Evolutionary conservation across 2,888 invertebrate genomes (phyloP).

Genomic region (Drosophila barbarae): DNA sequence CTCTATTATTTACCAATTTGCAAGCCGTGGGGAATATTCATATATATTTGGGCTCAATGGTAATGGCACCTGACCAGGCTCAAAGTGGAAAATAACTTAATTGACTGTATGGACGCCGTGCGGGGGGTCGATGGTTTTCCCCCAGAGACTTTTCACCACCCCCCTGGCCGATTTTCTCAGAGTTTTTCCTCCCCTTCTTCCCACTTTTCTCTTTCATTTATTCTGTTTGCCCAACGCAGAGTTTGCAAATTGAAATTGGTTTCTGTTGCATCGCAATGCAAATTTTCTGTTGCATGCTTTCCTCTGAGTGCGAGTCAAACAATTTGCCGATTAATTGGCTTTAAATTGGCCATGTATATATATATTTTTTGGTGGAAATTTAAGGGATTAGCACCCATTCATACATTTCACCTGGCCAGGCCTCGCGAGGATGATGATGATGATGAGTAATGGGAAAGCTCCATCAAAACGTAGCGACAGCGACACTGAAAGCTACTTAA

Average conservation of each 20-base stretch:
- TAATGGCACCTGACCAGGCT: constrained; percentile 22
- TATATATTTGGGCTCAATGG: constrained; percentile 6
- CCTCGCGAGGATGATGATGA: constrained; percentile 2
- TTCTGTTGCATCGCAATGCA: constrained; percentile 19
- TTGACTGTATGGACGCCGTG: constrained; percentile 24
- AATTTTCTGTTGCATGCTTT: constrained; percentile 17
- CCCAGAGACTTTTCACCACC: constrained; percentile 2
- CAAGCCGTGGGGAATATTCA: constrained; percentile 8
- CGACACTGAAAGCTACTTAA: constrained; percentile 50
- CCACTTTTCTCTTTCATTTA: constrained; percentile 2
- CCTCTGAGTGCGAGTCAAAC: constrained; percentile 12
- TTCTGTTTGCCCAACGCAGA: constrained; percentile 20
- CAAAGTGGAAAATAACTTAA: constrained; percentile 28
- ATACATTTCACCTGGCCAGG: not conserved
- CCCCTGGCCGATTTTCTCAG: not conserved
- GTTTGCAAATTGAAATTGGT: constrained; percentile 36
- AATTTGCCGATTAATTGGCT: constrained; percentile 54
- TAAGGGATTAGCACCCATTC: constrained; percentile 48
- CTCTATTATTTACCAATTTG: constrained; percentile 35
- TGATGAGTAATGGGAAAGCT: constrained; percentile 25
- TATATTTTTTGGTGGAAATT: constrained; percentile 15
- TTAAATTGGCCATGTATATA: constrained; percentile 38
- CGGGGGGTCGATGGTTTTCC: not conserved
- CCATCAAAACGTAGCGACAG: constrained; percentile 22
- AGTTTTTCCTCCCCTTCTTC: not conserved